phyloP scores from a whole-genome alignment of 2,888 invertebrate genomes.

The Chrysotoxum bicinctum region DNA sequence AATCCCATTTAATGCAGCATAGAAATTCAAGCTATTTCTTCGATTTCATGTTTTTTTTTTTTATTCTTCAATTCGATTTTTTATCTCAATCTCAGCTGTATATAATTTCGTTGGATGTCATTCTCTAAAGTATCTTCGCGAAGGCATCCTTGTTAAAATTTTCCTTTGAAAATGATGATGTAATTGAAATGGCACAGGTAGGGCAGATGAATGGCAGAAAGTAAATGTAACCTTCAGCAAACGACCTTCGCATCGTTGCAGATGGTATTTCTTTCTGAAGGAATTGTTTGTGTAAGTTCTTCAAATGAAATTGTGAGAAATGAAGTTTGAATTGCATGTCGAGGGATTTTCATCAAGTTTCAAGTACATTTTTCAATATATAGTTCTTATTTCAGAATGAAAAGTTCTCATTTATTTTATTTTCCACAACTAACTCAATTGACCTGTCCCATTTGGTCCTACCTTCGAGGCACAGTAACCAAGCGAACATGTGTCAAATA shows the following conservation, averaged over 20 bases:
- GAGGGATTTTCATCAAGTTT: too few species aligned
- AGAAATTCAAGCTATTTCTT: conserved; percentile 23
- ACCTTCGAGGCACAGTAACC: background rate
- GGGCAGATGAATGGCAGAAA: background rate
- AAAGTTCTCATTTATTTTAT: too few species aligned
- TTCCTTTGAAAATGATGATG: conserved; percentile 21
- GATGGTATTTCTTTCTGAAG: background rate
- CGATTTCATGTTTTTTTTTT: background rate
- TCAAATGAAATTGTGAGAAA: background rate
- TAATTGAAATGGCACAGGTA: conserved; percentile 17
- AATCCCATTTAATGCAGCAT: conserved; percentile 50
- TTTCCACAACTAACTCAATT: too few species aligned
- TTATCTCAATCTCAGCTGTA: conserved; percentile 36
- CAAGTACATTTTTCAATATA: too few species aligned
- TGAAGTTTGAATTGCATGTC: background rate
- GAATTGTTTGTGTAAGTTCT: background rate
- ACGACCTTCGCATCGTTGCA: conserved; percentile 1
- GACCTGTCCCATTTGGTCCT: too few species aligned
- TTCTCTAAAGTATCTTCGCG: background rate
- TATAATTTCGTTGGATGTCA: background rate
- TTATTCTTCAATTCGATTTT: background rate
- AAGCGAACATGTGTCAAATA: background rate
- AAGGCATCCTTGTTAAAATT: conserved; percentile 25
- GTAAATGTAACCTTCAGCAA: conserved; percentile 8
- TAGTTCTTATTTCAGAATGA: too few species aligned